Evolutionary conservation across 2,797 vertebrate species (phyloP), one percentile per base, ranked within the genome.

Genomic region (Parotocinclus haroldoi): DNA sequence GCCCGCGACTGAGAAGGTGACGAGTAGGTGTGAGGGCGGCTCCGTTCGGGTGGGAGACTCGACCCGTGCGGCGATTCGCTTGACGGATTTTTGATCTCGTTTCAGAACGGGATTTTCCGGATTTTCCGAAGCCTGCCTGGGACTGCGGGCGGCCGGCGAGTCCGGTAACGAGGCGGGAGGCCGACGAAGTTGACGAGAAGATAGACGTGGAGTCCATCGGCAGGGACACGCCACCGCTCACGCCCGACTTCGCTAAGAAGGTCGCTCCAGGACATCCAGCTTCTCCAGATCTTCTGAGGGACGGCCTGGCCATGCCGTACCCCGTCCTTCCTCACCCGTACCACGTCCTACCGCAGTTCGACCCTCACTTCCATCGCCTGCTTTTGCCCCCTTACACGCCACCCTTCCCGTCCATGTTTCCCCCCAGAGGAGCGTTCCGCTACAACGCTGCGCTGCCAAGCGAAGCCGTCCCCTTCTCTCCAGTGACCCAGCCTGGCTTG

Each of bases 151-250:
- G 42, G 16, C 36, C 18, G 0, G 12, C 72, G 71, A 76, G 45
- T 73, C 50, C 13, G 76, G 76, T 18, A 72, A 45, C 5, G 73
- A 76, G 54, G 66, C 63, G 63, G 14, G 86, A 84, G 3, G 78
- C 82, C 0, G 80, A 77, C 0, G 85, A 80, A 9, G 48, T 4
- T 12, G 89, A 86, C 10, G 84, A 87, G 71, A 89, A 82, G n/a
- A 82, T 87, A 0, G 86, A 89, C 0, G 85, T 88, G 12, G 87
- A 91, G 74, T 78, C 84, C 49, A 62, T 88, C 40, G 89, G 86
- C 58, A 79, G 87, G 69, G 86, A 88, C 81, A 88, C 86, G 0
- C 89, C 89, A 0, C 89, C 88, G 0, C 86, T 85, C 78, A 90
- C 89, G 0, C 87, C 91, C 0, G 86, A 89, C 27, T 27, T 27